Evolutionary conservation across 2,888 invertebrate genomes (phyloP).

Genomic region (Cecidostiba fungosa): DNA sequence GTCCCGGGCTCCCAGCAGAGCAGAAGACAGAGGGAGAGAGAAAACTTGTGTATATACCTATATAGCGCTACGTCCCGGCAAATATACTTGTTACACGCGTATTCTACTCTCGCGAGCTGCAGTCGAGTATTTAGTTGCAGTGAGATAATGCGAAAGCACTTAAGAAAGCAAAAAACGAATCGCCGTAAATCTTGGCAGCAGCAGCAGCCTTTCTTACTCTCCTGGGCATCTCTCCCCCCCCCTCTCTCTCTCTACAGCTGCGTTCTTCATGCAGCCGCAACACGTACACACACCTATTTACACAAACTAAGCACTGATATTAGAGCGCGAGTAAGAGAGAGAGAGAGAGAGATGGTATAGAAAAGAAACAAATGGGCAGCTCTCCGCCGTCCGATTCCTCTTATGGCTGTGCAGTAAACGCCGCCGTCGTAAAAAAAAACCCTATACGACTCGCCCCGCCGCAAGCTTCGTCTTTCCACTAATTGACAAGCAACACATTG

Average conservation of each 20-base stretch:
- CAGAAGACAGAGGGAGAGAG: too few species aligned
- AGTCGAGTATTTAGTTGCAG: slow-evolving; percentile 72
- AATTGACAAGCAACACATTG: slow-evolving; percentile 77
- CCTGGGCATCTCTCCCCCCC: slow-evolving; percentile 17
- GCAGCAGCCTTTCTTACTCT: slow-evolving; percentile 31
- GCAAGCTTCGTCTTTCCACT: slow-evolving; percentile 66
- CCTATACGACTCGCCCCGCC: slow-evolving; percentile 48
- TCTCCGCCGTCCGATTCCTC: slow-evolving; percentile 72
- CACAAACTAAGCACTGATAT: slow-evolving; percentile 41
- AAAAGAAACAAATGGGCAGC: slow-evolving; percentile 54
- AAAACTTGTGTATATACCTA: neutral
- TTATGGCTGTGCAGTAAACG: slow-evolving; percentile 68
- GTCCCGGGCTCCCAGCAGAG: neutral
- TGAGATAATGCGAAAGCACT: slow-evolving; percentile 75
- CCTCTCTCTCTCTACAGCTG: slow-evolving; percentile 13
- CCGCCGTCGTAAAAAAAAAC: slow-evolving; percentile 70
- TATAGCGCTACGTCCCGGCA: slow-evolving; percentile 58
- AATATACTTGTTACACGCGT: slow-evolving; percentile 68
- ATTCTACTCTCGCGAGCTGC: slow-evolving; percentile 24
- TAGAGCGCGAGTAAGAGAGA: slow-evolving; percentile 56
- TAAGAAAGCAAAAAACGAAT: slow-evolving; percentile 74
- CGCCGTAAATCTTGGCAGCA: slow-evolving; percentile 73
- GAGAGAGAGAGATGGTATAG: slow-evolving; percentile 44
- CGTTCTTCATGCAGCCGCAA: slow-evolving; percentile 21
- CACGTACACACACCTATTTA: slow-evolving; percentile 35